Base-by-base conservation (phyloP, 2,113 vertebrate species). In the Odontesthes bonariensis region DNA sequence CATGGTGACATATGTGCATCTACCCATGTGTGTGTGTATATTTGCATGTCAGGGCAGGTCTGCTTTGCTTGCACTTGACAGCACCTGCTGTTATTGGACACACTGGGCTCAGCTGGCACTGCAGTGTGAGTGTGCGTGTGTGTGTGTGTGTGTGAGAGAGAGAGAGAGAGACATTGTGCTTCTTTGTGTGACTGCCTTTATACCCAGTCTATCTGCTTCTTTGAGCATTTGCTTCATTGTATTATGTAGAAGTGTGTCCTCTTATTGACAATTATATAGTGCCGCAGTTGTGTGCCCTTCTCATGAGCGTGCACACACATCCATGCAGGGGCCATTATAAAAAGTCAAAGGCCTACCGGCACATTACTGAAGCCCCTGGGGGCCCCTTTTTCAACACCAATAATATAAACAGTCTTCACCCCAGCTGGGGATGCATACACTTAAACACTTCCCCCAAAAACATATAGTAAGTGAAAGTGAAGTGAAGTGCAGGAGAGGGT, bases 1-100 rank as follows among this genome's bases (percentile, higher is more conserved):
- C 74, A 2, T 23, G 56, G 54, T 42, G 79, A 78, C 63, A 62
- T 69, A 66, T 82, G 83, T 76, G 72, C 65, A 49, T 65, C 57
- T 71, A 58, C 42, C 52, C 66, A 0, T 83, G 58, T 65, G 46
- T 70, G 66, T 58, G 57, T 83, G 70, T 80, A 69, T 76, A 69
- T 73, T 33, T 51, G 68, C 75, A 69, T 79, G 88, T 90, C 82
- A 86, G 77, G 80, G 77, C 75, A 77, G 79, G 74, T 87, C 81
- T 83, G 78, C 76, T 85, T 75, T 72, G 76, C 74, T 83, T 79
- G 85, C 89, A 85, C 79, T 89, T 86, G 90, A 91, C 86, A 86
- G 90, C 84, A 87, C 90, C 87, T 90, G 90, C 90, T 92, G 90
- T 91, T 86, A 73, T 72, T 87, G 84, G 77, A 85, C 89, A 86